These are phyloP conservation scores for Elachura formosa DNA, from an alignment of 2,113 vertebrate genomes.

Conservation along the genomic window DNA sequence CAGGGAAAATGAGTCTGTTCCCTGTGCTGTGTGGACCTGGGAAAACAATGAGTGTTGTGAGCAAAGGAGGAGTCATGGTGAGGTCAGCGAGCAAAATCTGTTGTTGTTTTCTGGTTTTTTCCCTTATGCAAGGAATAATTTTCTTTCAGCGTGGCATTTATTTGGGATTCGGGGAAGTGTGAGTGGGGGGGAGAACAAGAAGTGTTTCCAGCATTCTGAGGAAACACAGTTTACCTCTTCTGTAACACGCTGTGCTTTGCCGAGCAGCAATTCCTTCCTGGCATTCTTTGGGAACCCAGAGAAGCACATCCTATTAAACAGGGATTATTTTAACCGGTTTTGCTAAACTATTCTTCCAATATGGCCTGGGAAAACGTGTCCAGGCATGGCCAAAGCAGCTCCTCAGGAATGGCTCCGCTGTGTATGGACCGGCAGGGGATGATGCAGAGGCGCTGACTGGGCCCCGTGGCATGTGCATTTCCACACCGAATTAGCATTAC, in stretches of 20 bases:
- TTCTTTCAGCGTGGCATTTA: background rate
- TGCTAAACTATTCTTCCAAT: background rate
- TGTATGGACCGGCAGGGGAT: background rate
- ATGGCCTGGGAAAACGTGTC: background rate
- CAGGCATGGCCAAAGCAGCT: background rate
- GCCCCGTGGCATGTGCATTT: background rate
- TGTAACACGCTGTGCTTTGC: background rate
- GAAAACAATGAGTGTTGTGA: background rate
- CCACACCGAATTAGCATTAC: background rate
- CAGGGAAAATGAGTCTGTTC: background rate
- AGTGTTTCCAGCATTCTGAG: background rate
- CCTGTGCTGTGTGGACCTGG: background rate
- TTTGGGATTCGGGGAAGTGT: background rate
- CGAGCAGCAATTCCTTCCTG: background rate
- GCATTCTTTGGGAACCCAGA: background rate
- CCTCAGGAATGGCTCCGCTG: background rate
- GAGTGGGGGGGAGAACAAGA: background rate
- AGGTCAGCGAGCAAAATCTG: background rate
- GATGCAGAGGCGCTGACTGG: background rate
- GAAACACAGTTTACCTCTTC: background rate
- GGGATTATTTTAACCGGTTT: background rate
- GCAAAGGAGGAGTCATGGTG: background rate
- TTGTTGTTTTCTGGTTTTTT: background rate
- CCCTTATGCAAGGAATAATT: background rate
- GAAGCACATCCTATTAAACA: background rate